Base-by-base conservation (phyloP, 1,140 invertebrate genomes). In the Hypothenemus hampei region DNA sequence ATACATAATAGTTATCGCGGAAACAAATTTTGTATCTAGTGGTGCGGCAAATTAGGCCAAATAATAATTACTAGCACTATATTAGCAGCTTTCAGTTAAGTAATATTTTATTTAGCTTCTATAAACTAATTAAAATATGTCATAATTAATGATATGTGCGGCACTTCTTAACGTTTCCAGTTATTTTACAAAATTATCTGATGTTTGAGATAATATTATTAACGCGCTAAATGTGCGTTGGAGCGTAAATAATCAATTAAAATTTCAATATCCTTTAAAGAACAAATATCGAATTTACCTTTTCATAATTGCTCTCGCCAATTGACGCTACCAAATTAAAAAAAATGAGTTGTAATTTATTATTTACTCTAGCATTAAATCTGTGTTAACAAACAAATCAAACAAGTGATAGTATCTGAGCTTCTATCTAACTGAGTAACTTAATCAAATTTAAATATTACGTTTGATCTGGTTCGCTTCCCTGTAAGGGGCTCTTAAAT, bases 321-420 rank as follows among this genome's bases (percentile, higher is more conserved):
- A 23, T 47, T 15, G 35, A 47, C 39, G 37, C 21, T 13, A 55
- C 47, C 52, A 55, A 35, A 55, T 47, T n/a, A n/a, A n/a, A 55
- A 55, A 55, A 55, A 55, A 55, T 47, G 52, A 19, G 41, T 33
- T 47, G 52, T 55, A 55, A 55, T 55, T 39, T 44, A 55, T 55
- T 55, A 55, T 48, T 55, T 55, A 55, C 37, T 31, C 45, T 31
- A 53, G 51, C 35, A 47, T 55, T 55, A 55, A 46, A 55, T 47
- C 40, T 53, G 43, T 55, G 52, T 55, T 55, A 55, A 55, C 52
- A 55, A 55, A 55, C 52, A 55, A 55, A 55, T 55, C 43, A 47
- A 18, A 23, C 24, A n/a, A 26, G 36, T 44, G 52, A 55, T 55
- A 55, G 21, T 39, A 55, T 55, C 43, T 47, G n/a, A 15, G 43